Evolutionary conservation across 2,888 invertebrate species (phyloP).

Genomic region (Xestoiulus laeticollis): DNA sequence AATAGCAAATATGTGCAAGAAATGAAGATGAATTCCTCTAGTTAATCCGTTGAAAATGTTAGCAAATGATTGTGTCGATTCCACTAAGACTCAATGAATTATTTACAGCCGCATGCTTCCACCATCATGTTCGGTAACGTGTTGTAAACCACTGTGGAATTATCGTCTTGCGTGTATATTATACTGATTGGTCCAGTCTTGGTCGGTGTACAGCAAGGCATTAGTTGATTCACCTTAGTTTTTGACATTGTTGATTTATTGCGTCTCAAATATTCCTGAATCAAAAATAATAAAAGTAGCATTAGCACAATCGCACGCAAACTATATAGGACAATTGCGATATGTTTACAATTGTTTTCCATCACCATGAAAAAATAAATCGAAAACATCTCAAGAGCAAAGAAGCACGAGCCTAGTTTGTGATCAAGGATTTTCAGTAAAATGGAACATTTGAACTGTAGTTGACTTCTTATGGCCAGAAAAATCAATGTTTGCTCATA

Average conservation of each 20-base stretch:
- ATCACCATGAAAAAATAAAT: background rate
- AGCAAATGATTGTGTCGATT: constrained; percentile 24
- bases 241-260: constrained; percentile 45
- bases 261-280: background rate
- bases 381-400: background rate
- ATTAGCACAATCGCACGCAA: background rate
- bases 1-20: background rate
- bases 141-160: background rate
- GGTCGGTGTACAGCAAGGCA: constrained; percentile 87
- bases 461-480: background rate
- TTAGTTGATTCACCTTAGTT: constrained; percentile 69
- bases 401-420: background rate
- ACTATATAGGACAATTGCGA: background rate
- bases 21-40: constrained; percentile 8
- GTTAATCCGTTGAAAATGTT: constrained; percentile 21
- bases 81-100: background rate
- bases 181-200: constrained; percentile 81
- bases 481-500: background rate
- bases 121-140: constrained; percentile 83
- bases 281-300: background rate
- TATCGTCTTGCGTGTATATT: constrained; percentile 80
- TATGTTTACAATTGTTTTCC: background rate
- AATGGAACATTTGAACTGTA: background rate
- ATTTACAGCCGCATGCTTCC: constrained; percentile 82
- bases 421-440: background rate